Conservation (phyloP, 2,888 invertebrate genomes). For the Ectemnius lituratus region DNA sequence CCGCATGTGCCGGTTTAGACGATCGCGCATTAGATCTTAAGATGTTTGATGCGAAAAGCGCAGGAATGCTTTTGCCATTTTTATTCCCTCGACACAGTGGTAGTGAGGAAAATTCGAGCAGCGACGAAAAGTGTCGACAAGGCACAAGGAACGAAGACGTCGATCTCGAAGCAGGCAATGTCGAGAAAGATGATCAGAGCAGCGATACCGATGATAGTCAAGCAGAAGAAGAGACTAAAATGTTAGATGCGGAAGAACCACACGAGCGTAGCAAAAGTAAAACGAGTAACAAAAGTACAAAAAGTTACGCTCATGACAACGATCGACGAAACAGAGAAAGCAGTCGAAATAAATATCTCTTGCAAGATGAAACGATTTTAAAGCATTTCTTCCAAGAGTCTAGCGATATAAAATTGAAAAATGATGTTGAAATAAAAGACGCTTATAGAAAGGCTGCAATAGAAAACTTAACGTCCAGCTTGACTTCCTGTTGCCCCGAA, state of each 20-base stretch:
- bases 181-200: slow-evolving; percentile 68
- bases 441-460: slow-evolving; percentile 65
- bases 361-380: slow-evolving; percentile 69
- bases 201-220: slow-evolving; percentile 71
- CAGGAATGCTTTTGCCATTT: slow-evolving; percentile 70
- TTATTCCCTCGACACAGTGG: slow-evolving; percentile 80
- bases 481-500: slow-evolving; percentile 70
- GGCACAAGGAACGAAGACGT: slow-evolving; percentile 53
- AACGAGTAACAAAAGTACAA: slow-evolving; percentile 65
- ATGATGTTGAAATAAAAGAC: slow-evolving; percentile 64
- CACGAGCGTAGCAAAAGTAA: slow-evolving; percentile 69
- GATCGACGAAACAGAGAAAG: slow-evolving; percentile 34
- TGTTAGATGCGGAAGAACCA: slow-evolving; percentile 61
- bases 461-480: slow-evolving; percentile 70
- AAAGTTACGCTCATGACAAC: slow-evolving; percentile 58
- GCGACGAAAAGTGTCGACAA: slow-evolving; percentile 58
- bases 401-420: slow-evolving; percentile 61
- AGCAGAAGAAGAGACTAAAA: slow-evolving; percentile 70
- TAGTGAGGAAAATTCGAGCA: slow-evolving; percentile 73
- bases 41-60: slow-evolving; percentile 65
- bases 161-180: slow-evolving; percentile 65
- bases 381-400: slow-evolving; percentile 71
- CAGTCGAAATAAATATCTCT: slow-evolving; percentile 67
- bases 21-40: slow-evolving; percentile 71
- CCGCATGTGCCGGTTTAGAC: slow-evolving; percentile 79